Evolutionary conservation across 2,888 invertebrate species (phyloP), one percentile per base, ranked within the genome.

Genomic region (Neoscelio sp.): DNA sequence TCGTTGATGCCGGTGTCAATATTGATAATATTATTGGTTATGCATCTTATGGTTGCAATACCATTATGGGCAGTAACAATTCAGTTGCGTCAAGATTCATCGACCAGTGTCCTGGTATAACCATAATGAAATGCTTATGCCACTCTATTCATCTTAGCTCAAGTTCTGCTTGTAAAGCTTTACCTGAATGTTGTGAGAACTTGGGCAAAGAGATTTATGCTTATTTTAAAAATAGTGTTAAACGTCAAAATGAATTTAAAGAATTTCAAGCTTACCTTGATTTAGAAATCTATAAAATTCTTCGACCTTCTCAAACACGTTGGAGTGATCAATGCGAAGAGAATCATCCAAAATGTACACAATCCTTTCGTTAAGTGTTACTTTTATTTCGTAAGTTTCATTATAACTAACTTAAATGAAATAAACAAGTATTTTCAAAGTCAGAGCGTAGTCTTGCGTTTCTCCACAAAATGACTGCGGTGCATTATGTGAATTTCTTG

Each of bases 131-230:
- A 80, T 89, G 86, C 38, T 54, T 86, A 12, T 88, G 87, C 42
- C 87, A 89, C 74, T 86, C 85, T 0, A 26, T 85, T 52, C 85
- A 87, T 76, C 60, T 88, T 8, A 87, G 87, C 50, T 86, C 85
- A 18, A 85, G 83, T 64, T 81, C 85, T 54, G 86, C 85, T 2
- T 87, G 85, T 64, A 85, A 87, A 74, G 30, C 52, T 30, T 54
- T 88, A 6, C 87, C 87, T 1, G 17, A 78, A 15, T 48, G 65
- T 15, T 84, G 83, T 56, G 86, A 88, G 81, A 80, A 84, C 35
- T 77, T 87, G 40, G 82, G 84, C 4, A 48, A 84, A 35, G 79
- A 84, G 38, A 67, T 88, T 1, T 87, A 87, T 54, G 82, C 71
- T 44, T 82, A 74, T 54, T 80, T 85, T 8, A 80, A 82, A 15